These are phyloP conservation scores for Spheniscus humboldti DNA, from an alignment of 2,797 vertebrate species.

Conservation along the genomic window DNA sequence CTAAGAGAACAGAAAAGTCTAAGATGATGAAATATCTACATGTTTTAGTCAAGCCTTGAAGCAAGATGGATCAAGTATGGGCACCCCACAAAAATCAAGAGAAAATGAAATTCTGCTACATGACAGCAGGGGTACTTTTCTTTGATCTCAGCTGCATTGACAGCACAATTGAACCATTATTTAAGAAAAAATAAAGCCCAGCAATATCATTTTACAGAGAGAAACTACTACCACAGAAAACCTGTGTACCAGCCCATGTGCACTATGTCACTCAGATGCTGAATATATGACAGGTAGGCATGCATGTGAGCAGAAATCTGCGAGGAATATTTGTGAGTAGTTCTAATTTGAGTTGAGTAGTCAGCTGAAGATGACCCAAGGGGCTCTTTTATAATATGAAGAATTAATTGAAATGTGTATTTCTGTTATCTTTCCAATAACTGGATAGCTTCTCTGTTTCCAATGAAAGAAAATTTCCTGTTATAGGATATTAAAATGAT, in stretches of 20 bases:
- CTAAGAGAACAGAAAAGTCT: neutral
- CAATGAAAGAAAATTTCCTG: constrained; percentile 29
- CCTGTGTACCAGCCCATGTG: neutral
- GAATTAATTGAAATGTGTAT: constrained; percentile 57
- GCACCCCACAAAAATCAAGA: neutral
- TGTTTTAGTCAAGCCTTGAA: neutral
- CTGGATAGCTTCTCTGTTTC: neutral
- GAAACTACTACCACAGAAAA: neutral
- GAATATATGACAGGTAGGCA: neutral
- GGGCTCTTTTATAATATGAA: constrained; percentile 17
- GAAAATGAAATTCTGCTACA: neutral
- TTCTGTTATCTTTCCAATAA: constrained; percentile 51
- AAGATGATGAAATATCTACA: neutral
- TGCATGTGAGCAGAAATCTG: neutral
- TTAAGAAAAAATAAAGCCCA: neutral
- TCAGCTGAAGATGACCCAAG: neutral
- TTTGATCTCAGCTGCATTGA: neutral
- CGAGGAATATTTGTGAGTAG: neutral
- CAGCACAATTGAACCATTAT: neutral
- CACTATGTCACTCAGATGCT: neutral
- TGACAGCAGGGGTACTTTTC: neutral
- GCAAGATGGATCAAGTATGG: neutral
- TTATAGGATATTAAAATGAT: constrained; percentile 44
- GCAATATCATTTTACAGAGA: neutral
- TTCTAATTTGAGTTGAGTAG: constrained; percentile 6